These are phyloP conservation scores for Holcopasites calliopsidis DNA, from an alignment of 1,140 invertebrate species.

Conservation along the genomic window DNA sequence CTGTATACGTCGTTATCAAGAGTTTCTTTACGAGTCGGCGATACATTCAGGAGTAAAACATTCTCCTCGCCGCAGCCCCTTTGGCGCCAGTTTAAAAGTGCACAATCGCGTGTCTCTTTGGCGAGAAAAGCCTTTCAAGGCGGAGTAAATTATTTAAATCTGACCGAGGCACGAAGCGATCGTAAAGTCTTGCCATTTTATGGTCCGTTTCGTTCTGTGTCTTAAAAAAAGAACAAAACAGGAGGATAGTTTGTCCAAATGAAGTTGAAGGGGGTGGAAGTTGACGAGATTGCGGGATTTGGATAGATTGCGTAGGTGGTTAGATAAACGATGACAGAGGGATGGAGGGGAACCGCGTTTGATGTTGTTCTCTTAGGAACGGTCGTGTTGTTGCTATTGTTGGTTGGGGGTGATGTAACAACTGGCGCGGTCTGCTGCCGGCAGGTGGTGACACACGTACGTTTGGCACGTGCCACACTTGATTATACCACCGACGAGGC, in stretches of 20 bases:
- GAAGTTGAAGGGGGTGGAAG: not conserved
- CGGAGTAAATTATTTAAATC: constrained; percentile 11
- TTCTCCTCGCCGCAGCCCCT: not conserved
- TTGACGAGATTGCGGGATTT: not conserved
- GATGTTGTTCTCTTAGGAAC: constrained; percentile 2
- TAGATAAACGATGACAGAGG: not conserved
- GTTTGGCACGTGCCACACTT: constrained; percentile 41
- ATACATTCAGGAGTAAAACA: not conserved
- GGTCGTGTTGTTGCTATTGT: constrained; percentile 22
- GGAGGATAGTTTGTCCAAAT: not conserved
- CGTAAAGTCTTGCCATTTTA: not conserved
- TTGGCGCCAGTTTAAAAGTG: not conserved
- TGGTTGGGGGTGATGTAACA: constrained; percentile 21
- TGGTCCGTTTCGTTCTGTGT: not conserved
- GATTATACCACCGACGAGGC: constrained; percentile 33
- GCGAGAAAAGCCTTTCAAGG: not conserved
- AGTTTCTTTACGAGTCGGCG: not conserved
- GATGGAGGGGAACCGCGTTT: not conserved
- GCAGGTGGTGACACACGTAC: constrained; percentile 61
- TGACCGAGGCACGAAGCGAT: not conserved
- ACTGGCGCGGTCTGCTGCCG: constrained; percentile 1
- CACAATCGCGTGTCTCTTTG: not conserved
- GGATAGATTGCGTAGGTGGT: not conserved
- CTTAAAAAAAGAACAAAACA: not conserved
- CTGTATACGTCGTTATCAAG: not conserved